Base-by-base conservation (phyloP, 2,113 vertebrate genomes). In the Gymnorhina tibicen region DNA sequence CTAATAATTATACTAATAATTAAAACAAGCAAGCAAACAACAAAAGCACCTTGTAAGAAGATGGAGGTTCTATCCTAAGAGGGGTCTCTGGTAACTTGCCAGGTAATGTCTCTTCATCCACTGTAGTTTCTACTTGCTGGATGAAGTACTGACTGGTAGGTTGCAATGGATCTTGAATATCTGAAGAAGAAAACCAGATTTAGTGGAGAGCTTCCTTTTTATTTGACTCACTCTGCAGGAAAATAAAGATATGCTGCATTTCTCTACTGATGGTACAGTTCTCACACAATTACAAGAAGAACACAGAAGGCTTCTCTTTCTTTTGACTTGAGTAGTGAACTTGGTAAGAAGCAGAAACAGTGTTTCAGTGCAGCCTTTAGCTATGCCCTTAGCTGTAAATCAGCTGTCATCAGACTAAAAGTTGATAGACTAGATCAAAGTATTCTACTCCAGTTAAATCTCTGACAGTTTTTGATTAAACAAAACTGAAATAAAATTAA, bases 41-140 rank as follows among this genome's bases (percentile, higher is more conserved):
- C 24, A 67, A 50, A 87, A 26, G 97, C 92, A 99, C 99, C 89
- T 98, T 99, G 93, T 99, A 99, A 13, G 99, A 99, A 42, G 99
- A 99, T 11, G 98, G 94, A 16, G 98, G 93, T 13, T 99, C 98
- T 97, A 97, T 98, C 92, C 98, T 98, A 59, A 99, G 98, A 32
- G 99, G 98, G 1, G 99, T 99, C 96, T 99, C 99, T 3, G 99
- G 99, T 89, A 99, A 98, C 87, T 99, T 99, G 49, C 99, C 99
- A 26, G 99, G 99, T 59, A 99, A 97, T 6, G 98, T 98, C 5
- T 98, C 97, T 97, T 99, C 99, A 74, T 99, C 99, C 89, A 99
- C 95, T 9, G 99, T 99, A 64, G 99, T 99, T 89, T 99, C 99
- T 13, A 97, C 98, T 72, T 98, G 98, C 93, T 96, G 97, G 58